phyloP scores from a whole-genome alignment of 2,888 invertebrate species.

The Cabera pusaria region DNA sequence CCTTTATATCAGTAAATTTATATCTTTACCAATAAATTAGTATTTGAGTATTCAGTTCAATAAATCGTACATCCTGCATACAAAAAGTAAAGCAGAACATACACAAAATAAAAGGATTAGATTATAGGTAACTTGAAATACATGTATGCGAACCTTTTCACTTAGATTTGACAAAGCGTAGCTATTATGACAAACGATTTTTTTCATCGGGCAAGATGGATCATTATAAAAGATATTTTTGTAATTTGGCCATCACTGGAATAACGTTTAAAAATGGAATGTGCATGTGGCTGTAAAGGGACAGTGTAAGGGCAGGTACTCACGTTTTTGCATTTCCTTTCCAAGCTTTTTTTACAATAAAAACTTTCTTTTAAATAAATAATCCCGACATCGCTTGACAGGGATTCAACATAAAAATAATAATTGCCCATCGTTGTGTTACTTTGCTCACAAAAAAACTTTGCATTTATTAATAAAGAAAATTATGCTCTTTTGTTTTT shows the following conservation, averaged over 20 bases:
- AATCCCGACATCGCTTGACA: constrained; percentile 77
- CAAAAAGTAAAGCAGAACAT: constrained; percentile 28
- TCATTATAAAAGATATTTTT: constrained; percentile 61
- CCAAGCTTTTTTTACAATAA: constrained; percentile 80
- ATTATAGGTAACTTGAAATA: constrained; percentile 46
- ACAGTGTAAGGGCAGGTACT: constrained; percentile 74
- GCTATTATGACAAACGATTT: constrained; percentile 59
- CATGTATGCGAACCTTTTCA: constrained; percentile 42
- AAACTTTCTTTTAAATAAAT: constrained; percentile 84
- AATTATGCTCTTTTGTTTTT: background rate
- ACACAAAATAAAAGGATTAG: constrained; percentile 61
- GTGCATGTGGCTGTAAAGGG: constrained; percentile 77
- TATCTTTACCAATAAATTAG: no score
- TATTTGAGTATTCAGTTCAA: no score
- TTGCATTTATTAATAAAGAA: no score
- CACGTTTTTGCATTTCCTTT: constrained; percentile 82
- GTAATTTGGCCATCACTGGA: constrained; percentile 61
- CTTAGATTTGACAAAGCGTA: constrained; percentile 51
- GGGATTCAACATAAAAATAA: constrained; percentile 78
- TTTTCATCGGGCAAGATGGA: constrained; percentile 52
- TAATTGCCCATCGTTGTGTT: constrained; percentile 57
- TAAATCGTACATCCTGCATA: constrained; percentile 6
- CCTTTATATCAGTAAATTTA: no score
- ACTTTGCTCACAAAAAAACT: constrained; percentile 11
- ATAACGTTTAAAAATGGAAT: constrained; percentile 70